These are phyloP conservation scores for Henicopernis longicauda DNA, from an alignment of 2,113 vertebrate species.

Conservation along the genomic window DNA sequence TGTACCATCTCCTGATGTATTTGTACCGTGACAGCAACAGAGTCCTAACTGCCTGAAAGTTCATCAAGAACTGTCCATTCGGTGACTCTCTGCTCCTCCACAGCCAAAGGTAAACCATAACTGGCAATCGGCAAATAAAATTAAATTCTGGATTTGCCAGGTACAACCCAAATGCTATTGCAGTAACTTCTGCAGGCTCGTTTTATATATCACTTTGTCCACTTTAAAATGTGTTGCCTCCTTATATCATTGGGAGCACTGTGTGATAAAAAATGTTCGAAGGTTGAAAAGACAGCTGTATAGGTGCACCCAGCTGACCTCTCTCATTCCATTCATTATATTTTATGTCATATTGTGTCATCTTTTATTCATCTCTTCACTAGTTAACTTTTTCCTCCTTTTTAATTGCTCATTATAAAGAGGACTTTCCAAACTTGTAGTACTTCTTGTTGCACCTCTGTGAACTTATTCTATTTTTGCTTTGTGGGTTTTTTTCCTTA, in stretches of 20 bases:
- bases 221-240: not conserved
- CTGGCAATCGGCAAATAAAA: not conserved
- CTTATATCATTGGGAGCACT: not conserved
- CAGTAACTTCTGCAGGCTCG: not conserved
- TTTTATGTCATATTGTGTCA: not conserved
- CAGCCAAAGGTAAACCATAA: not conserved
- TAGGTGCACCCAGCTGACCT: not conserved
- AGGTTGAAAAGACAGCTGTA: not conserved
- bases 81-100: not conserved
- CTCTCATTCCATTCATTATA: not conserved
- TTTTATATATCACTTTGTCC: not conserved
- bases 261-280: not conserved
- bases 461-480: not conserved
- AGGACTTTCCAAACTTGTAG: not conserved
- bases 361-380: not conserved
- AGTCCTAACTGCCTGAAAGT: not conserved
- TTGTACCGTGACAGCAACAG: accelerated
- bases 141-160: not conserved
- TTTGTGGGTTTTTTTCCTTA: not conserved
- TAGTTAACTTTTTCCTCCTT: not conserved
- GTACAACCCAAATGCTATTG: not conserved
- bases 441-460: not conserved
- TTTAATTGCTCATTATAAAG: slow-evolving; percentile 11
- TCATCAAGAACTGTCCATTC: not conserved
- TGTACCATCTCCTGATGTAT: accelerated